phyloP scores from a whole-genome alignment of 2,797 vertebrate genomes.

The Melopsittacus undulatus region DNA sequence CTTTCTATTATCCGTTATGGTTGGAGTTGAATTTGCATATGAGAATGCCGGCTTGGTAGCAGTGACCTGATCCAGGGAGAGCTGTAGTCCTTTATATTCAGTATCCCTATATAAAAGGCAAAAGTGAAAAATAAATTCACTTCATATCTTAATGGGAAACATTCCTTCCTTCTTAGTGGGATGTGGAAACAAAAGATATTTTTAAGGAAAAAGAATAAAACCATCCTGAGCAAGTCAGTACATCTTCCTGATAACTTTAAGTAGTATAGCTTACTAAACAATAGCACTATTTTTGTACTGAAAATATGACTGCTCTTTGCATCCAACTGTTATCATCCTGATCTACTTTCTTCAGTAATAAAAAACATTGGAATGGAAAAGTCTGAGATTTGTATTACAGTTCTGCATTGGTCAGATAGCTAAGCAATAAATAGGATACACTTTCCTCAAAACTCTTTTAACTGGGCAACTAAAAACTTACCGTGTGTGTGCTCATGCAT shows the following conservation, averaged over 20 bases:
- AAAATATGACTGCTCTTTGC: constrained; percentile 22
- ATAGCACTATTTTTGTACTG: not conserved
- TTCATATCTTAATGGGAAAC: constrained; percentile 41
- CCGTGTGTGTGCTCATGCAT: not conserved
- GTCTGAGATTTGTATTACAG: not conserved
- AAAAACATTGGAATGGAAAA: constrained; percentile 15
- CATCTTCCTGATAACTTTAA: not conserved
- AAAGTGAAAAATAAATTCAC: constrained; percentile 56
- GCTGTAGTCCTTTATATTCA: constrained; percentile 96
- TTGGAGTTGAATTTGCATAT: constrained; percentile 81
- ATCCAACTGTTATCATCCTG: constrained; percentile 24
- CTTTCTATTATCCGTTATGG: constrained; percentile 84
- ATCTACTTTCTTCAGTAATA: constrained; percentile 17
- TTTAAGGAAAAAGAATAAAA: constrained; percentile 4
- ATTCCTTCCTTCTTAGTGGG: constrained; percentile 4
- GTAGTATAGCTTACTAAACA: not conserved
- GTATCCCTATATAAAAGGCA: constrained; percentile 84
- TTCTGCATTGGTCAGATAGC: not conserved
- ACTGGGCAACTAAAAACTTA: not conserved
- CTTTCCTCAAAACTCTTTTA: constrained; percentile 8
- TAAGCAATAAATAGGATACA: not conserved
- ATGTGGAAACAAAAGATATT: not conserved
- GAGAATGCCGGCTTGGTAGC: constrained; percentile 87
- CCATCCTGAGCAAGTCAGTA: not conserved
- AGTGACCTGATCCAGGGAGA: constrained; percentile 93